Evolutionary conservation across 2,888 invertebrate genomes (phyloP).

Genomic region (Noctua janthina): DNA sequence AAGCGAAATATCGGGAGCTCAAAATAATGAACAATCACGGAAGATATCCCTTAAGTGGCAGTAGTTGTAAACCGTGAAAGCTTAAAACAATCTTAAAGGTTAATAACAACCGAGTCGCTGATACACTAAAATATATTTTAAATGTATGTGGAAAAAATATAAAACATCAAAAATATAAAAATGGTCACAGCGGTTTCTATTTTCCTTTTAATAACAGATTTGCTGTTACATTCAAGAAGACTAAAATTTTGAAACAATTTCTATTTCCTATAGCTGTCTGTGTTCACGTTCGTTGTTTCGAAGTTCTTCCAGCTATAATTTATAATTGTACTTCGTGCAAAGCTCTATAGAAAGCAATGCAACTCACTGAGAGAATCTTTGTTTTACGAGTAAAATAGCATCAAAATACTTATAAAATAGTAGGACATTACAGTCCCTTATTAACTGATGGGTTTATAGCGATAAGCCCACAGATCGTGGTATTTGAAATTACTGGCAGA

Average conservation of each 20-base stretch:
- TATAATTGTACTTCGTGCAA: slow-evolving; percentile 30
- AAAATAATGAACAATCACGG: too few species aligned
- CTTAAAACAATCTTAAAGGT: background rate
- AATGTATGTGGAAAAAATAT: background rate
- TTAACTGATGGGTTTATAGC: slow-evolving; percentile 54
- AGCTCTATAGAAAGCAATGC: slow-evolving; percentile 2
- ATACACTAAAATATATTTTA: background rate
- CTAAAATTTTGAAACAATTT: background rate
- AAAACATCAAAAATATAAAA: background rate
- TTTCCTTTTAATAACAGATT: background rate
- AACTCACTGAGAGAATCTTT: slow-evolving; percentile 12
- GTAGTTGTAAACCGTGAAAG: too few species aligned
- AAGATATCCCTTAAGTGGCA: too few species aligned
- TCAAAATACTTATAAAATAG: slow-evolving; percentile 50
- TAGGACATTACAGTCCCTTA: slow-evolving; percentile 56
- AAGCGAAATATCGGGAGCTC: too few species aligned
- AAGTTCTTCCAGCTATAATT: background rate
- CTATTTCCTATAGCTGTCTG: background rate
- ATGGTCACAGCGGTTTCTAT: background rate
- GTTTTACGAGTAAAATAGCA: slow-evolving; percentile 41
- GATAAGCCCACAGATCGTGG: slow-evolving; percentile 59
- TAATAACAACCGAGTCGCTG: background rate
- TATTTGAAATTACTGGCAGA: slow-evolving; percentile 58
- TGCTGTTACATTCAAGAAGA: background rate
- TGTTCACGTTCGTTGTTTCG: slow-evolving; percentile 8